These are phyloP conservation scores for Brachyopa scutellaris DNA, from an alignment of 2,888 invertebrate species.

Conservation along the genomic window DNA sequence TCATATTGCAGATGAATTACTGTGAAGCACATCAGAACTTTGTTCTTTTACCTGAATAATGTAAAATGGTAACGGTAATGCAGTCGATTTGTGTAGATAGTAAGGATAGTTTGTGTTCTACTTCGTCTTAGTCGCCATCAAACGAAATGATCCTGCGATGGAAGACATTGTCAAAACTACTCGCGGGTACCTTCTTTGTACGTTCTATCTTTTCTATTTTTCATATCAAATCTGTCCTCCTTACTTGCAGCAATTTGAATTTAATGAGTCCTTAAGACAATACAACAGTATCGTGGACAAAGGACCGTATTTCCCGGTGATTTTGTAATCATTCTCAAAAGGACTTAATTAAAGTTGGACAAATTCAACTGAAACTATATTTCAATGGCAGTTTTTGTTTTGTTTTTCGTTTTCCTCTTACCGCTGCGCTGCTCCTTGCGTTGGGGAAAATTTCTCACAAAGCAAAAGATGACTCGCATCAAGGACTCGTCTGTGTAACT, in stretches of 20 bases:
- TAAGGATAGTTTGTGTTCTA: no score
- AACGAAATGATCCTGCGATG: no score
- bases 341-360: slow-evolving; percentile 59
- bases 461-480: neutral
- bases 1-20: slow-evolving; percentile 32
- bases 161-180: no score
- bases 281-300: slow-evolving; percentile 1
- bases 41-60: neutral
- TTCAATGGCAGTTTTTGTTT: slow-evolving; percentile 39
- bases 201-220: no score
- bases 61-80: no score
- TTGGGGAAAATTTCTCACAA: slow-evolving; percentile 6
- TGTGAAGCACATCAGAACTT: neutral
- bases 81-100: no score
- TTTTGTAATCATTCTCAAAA: slow-evolving; percentile 12
- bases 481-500: slow-evolving; percentile 25
- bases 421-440: neutral
- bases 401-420: neutral
- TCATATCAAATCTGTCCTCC: neutral
- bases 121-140: no score
- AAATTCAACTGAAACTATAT: slow-evolving; percentile 55
- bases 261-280: slow-evolving; percentile 6
- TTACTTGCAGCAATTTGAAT: slow-evolving; percentile 4
- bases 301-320: neutral
- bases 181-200: no score